phyloP scores from a whole-genome alignment of 2,797 vertebrate species.

The Poecilia picta region DNA sequence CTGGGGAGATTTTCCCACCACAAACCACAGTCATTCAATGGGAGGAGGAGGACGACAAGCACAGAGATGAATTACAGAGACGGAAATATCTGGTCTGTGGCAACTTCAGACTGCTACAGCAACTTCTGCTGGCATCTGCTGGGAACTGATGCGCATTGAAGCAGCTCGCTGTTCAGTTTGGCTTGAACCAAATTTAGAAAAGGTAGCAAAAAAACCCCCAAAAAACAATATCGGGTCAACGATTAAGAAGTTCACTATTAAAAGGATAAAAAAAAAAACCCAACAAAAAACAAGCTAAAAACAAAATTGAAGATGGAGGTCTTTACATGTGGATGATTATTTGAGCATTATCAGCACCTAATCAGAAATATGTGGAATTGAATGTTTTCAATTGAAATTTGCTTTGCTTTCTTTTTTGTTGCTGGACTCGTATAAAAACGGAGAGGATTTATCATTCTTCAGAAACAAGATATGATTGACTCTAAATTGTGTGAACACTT shows the following conservation, averaged over 20 bases:
- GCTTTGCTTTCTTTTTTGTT: background rate
- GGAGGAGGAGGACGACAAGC: constrained; percentile 64
- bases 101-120: constrained; percentile 56
- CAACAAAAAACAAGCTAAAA: background rate
- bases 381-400: background rate
- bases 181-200: background rate
- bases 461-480: background rate
- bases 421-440: background rate
- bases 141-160: constrained; percentile 23
- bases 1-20: constrained; percentile 71
- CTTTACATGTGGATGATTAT: background rate
- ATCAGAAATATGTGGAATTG: background rate
- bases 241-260: background rate
- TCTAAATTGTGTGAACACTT: background rate
- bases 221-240: background rate
- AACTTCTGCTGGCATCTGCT: constrained; percentile 41
- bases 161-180: constrained; percentile 9
- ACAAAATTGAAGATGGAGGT: background rate
- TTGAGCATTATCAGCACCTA: background rate
- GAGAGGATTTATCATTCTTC: background rate
- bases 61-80: constrained; percentile 74
- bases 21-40: constrained; percentile 78
- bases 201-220: constrained; percentile 6
- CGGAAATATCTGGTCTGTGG: constrained; percentile 72
- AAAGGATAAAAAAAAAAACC: background rate